phyloP scores from a whole-genome alignment of 2,888 invertebrate species.

The Acleris emargana region DNA sequence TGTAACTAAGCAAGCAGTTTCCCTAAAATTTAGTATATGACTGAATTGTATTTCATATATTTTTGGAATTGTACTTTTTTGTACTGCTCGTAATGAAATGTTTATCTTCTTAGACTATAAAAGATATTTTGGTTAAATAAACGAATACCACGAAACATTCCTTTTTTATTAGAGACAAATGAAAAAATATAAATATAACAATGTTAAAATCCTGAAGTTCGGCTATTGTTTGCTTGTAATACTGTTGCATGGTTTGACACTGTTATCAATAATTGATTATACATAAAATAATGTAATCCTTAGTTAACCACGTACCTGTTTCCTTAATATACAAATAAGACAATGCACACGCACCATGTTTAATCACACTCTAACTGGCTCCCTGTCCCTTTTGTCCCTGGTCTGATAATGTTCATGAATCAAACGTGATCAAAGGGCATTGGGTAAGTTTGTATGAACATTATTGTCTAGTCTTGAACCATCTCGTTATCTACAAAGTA shows the following conservation, averaged over 20 bases:
- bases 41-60: slow-evolving; percentile 39
- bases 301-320: slow-evolving; percentile 8
- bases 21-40: slow-evolving; percentile 40
- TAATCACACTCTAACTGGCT: too few relatives aligned
- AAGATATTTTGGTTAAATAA: slow-evolving; percentile 28
- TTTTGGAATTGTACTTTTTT: slow-evolving; percentile 43
- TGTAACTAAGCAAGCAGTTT: slow-evolving; percentile 38
- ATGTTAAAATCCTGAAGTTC: not conserved
- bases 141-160: slow-evolving; percentile 4
- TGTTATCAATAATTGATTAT: too few relatives aligned
- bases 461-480: too few relatives aligned
- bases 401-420: too few relatives aligned
- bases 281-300: slow-evolving; percentile 8
- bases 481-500: too few relatives aligned
- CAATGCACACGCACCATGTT: slow-evolving; percentile 10
- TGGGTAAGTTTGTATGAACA: too few relatives aligned
- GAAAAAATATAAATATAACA: not conserved
- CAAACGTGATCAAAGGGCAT: too few relatives aligned
- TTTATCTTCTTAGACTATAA: slow-evolving; percentile 21
- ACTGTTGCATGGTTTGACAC: not conserved
- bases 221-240: too few relatives aligned
- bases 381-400: too few relatives aligned
- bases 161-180: slow-evolving; percentile 9
- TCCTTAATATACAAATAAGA: not conserved
- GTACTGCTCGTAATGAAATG: slow-evolving; percentile 41